phyloP scores from a whole-genome alignment of 2,888 invertebrate genomes.

The Augochlorella aurata region DNA sequence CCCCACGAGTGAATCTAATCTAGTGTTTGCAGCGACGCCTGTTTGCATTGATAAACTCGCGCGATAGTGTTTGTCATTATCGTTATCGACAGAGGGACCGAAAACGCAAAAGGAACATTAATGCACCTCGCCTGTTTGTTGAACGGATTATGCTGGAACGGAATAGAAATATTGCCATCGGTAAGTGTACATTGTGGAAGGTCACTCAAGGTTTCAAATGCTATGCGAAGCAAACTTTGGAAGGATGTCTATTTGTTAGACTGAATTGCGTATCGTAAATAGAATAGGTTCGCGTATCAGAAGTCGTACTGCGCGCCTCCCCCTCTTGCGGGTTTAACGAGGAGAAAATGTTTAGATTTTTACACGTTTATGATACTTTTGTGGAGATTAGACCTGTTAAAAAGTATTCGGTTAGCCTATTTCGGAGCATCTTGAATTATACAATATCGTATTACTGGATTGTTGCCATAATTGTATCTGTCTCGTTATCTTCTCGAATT shows the following conservation, averaged over 20 bases:
- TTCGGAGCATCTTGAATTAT: too few species aligned
- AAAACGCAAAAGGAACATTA: slow-evolving; percentile 44
- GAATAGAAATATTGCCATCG: neutral
- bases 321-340: neutral
- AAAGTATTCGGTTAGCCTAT: too few species aligned
- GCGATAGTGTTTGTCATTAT: slow-evolving; percentile 47
- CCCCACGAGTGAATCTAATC: slow-evolving; percentile 49
- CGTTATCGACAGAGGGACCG: slow-evolving; percentile 50
- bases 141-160: slow-evolving; percentile 44
- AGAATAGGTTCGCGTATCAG: neutral
- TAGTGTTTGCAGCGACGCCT: slow-evolving; percentile 51
- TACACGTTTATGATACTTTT: too few species aligned
- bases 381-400: too few species aligned
- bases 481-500: too few species aligned
- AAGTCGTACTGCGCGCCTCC: neutral
- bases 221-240: neutral
- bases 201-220: neutral
- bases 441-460: too few species aligned
- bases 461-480: too few species aligned
- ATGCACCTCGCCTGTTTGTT: slow-evolving; percentile 52
- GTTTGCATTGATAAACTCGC: slow-evolving; percentile 58
- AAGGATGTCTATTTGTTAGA: neutral
- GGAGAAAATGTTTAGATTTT: too few species aligned
- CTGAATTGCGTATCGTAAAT: neutral
- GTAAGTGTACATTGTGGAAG: neutral